Percentiles rank a stretch among this genome's conserved stretches.
Conservation (phyloP, 2,888 invertebrate genomes). For the Thereva unica region DNA sequence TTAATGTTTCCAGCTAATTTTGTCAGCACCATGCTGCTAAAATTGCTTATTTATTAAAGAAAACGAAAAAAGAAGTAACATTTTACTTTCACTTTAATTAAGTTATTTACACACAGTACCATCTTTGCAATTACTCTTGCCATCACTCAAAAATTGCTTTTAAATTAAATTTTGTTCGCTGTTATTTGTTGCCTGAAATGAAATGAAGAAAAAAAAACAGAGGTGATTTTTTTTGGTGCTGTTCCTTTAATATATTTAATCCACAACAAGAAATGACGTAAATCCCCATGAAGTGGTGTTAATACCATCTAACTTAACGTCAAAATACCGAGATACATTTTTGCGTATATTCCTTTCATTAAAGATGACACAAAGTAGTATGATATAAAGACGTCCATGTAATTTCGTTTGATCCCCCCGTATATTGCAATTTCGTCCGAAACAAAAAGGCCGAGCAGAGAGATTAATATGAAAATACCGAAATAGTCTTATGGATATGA, state of each 20-base stretch:
- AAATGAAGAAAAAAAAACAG: too few species aligned
- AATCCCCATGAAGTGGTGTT: slow-evolving; percentile 17
- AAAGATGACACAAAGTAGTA: slow-evolving; percentile 28
- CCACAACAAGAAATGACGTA: slow-evolving; percentile 1
- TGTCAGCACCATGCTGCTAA: too few species aligned
- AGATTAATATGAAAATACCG: slow-evolving; percentile 15
- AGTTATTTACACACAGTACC: too few species aligned
- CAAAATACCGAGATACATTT: slow-evolving; percentile 31
- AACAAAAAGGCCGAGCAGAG: slow-evolving; percentile 13
- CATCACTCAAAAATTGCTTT: too few species aligned
- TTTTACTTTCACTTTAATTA: too few species aligned
- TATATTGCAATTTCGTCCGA: slow-evolving; percentile 3
- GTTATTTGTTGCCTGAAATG: too few species aligned
- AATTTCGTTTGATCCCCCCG: too few species aligned
- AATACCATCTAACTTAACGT: slow-evolving; percentile 25
- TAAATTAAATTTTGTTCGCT: too few species aligned
- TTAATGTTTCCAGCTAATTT: slow-evolving; percentile 16
- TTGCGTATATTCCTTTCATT: slow-evolving; percentile 26
- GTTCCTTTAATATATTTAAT: not conserved
- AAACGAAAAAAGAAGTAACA: too few species aligned
- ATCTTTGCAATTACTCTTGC: too few species aligned
- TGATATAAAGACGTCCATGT: slow-evolving; percentile 14
- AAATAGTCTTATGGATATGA: too few species aligned
- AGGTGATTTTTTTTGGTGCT: not conserved
- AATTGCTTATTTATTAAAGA: too few species aligned